Percentiles rank a stretch among this genome's conserved stretches.
These are phyloP conservation scores for Grallaria varia DNA, from an alignment of 2,113 vertebrate genomes.

Conservation along the genomic window DNA sequence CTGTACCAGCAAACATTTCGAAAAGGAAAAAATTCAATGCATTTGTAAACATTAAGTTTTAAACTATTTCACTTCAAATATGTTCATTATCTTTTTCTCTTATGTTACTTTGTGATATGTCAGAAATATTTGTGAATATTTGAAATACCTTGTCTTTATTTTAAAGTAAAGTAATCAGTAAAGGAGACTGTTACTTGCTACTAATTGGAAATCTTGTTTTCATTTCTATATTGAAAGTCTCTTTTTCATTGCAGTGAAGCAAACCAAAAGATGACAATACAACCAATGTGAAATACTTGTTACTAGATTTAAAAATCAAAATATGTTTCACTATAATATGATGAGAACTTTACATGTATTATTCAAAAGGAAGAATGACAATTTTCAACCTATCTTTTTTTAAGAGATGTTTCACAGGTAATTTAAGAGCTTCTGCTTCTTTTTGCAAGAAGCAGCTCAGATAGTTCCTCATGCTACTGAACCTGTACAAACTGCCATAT, in stretches of 20 bases:
- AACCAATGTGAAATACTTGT: neutral
- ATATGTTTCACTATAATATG: neutral
- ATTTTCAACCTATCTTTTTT: neutral
- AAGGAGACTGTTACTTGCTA: slow-evolving; percentile 34
- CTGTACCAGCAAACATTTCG: neutral
- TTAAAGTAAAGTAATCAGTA: slow-evolving; percentile 44
- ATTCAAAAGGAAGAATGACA: neutral
- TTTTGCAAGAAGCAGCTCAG: neutral
- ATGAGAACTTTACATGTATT: neutral
- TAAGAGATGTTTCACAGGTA: neutral
- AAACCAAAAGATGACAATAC: neutral
- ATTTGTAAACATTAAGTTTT: neutral
- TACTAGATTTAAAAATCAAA: neutral
- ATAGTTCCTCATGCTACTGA: neutral
- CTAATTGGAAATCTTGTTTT: neutral
- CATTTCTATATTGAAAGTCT: neutral
- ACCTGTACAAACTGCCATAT: neutral
- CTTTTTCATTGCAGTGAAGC: neutral
- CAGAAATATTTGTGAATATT: slow-evolving; percentile 46
- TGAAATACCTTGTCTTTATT: slow-evolving; percentile 23
- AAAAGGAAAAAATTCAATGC: neutral
- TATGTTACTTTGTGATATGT: neutral
- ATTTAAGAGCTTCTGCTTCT: neutral
- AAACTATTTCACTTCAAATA: neutral
- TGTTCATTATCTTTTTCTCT: neutral